These are phyloP conservation scores for Acropora tenuis DNA, from an alignment of 64 coral and sea anemone species.

Conservation along the genomic window DNA sequence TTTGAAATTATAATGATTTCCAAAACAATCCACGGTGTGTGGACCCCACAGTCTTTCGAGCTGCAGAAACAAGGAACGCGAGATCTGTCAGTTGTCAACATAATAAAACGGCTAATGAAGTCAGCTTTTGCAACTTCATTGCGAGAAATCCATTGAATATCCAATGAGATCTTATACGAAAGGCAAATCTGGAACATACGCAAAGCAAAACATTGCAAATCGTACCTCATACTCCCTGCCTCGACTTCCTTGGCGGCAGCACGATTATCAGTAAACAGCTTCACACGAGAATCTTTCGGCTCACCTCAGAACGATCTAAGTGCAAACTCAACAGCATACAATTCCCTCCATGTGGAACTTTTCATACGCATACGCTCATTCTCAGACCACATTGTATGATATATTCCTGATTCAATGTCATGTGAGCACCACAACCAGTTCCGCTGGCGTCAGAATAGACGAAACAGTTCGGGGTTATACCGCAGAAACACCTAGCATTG, in stretches of 20 bases:
- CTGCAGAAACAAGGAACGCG: background rate
- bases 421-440: conserved; percentile 30
- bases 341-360: conserved; percentile 26
- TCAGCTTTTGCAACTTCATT: conserved; percentile 30
- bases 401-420: conserved; percentile 19
- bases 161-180: background rate
- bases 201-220: background rate
- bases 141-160: conserved; percentile 45
- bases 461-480: conserved; percentile 12
- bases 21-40: conserved; percentile 39
- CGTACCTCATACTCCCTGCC: background rate
- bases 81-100: conserved; percentile 43
- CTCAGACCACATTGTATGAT: background rate
- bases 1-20: conserved; percentile 49
- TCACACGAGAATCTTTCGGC: conserved; percentile 5
- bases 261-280: conserved; percentile 7
- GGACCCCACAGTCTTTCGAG: conserved; percentile 45
- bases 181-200: conserved; percentile 6
- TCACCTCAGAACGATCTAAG: background rate
- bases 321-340: conserved; percentile 16
- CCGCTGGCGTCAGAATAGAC: conserved; percentile 60
- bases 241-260: background rate
- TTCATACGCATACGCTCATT: background rate
- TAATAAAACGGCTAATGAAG: conserved; percentile 32
- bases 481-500: background rate